Percentiles rank a stretch among this genome's conserved stretches.
phyloP scores from a whole-genome alignment of 1,140 invertebrate species.

The Diuraphis noxia region DNA sequence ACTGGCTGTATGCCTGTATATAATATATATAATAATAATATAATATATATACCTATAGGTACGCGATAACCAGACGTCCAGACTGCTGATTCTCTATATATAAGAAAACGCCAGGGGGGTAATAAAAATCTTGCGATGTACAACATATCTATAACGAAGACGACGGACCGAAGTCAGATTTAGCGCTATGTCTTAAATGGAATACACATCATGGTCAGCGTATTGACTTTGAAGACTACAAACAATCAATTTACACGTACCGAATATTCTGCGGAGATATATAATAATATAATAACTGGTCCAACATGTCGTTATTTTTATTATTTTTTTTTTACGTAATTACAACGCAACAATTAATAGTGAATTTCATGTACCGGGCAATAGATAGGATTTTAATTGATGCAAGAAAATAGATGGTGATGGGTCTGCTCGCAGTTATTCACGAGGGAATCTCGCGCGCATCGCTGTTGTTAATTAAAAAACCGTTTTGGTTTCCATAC shows the following conservation, averaged over 20 bases:
- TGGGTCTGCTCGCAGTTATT: neutral
- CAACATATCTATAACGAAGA: neutral
- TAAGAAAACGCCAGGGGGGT: neutral
- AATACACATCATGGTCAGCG: neutral
- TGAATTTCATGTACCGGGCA: neutral
- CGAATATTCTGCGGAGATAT: neutral
- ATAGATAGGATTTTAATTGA: conserved; percentile 5
- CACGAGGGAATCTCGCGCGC: neutral
- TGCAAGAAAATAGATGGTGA: neutral
- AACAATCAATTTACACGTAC: neutral
- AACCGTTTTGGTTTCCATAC: neutral
- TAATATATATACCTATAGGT: neutral
- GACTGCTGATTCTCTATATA: neutral
- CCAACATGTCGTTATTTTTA: neutral
- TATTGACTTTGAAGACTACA: neutral
- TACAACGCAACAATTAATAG: neutral
- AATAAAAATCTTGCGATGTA: neutral
- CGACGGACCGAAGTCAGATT: neutral
- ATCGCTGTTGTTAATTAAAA: neutral
- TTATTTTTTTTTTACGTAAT: neutral
- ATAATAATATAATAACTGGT: neutral
- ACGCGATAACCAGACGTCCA: conserved; percentile 6
- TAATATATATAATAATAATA: neutral
- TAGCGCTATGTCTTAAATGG: neutral
- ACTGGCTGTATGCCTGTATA: neutral